Percentiles rank a stretch among this genome's conserved stretches.
Evolutionary conservation across 2,888 invertebrate genomes (phyloP).

Genomic region (Macropis europaea): DNA sequence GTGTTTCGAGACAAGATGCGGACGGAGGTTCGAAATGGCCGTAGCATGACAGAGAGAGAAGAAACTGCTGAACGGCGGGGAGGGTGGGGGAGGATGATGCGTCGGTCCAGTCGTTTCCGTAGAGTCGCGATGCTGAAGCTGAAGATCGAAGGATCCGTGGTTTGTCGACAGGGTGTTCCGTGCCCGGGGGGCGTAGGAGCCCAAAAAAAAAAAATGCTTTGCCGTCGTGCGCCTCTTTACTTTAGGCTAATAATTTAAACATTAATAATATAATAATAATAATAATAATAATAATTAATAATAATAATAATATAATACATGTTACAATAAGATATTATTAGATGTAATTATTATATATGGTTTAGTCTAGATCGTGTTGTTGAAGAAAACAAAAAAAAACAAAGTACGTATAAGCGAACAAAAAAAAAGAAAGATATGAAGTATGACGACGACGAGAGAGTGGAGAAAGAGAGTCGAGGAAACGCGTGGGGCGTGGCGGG

Average conservation of each 20-base stretch:
- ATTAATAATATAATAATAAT: constrained; percentile 76
- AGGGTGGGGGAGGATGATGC: constrained; percentile 15
- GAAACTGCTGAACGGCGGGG: constrained; percentile 11
- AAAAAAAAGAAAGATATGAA: constrained; percentile 51
- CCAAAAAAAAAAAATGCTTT: constrained; percentile 75
- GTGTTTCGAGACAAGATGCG: constrained; percentile 44
- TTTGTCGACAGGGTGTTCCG: constrained; percentile 79
- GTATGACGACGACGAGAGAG: constrained; percentile 29
- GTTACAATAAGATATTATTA: constrained; percentile 80
- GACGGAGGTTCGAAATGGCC: neutral
- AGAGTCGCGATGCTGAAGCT: constrained; percentile 32
- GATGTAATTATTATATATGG: constrained; percentile 80
- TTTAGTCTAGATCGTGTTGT: constrained; percentile 80
- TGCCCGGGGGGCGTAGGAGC: constrained; percentile 77
- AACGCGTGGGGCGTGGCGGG: constrained; percentile 52
- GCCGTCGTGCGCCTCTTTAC: constrained; percentile 79
- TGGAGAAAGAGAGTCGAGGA: constrained; percentile 53
- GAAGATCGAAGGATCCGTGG: constrained; percentile 66
- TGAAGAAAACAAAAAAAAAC: constrained; percentile 76
- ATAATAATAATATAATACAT: constrained; percentile 79
- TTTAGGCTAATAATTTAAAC: constrained; percentile 79
- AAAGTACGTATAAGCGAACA: constrained; percentile 73
- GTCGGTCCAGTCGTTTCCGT: constrained; percentile 28
- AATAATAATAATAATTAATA: constrained; percentile 74
- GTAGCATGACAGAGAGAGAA: neutral